These are phyloP conservation scores for Arenaria interpres DNA, from an alignment of 2,113 vertebrate genomes.

Conservation along the genomic window DNA sequence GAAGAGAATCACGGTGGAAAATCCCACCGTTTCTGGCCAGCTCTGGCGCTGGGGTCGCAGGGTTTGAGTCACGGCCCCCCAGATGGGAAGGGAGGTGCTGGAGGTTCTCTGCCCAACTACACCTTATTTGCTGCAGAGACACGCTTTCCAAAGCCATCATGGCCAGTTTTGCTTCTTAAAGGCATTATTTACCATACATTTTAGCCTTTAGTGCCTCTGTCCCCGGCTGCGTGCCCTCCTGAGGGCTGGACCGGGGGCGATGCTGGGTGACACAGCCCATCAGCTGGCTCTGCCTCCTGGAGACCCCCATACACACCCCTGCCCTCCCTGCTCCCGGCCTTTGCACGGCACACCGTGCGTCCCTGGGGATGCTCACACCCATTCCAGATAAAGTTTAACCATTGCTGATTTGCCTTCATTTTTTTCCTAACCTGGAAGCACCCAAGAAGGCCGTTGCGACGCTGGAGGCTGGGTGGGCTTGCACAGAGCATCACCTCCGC, in stretches of 20 bases:
- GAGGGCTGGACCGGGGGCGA: accelerated
- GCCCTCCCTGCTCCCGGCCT: not conserved
- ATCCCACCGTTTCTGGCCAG: not conserved
- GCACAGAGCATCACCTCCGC: not conserved
- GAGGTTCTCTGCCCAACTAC: not conserved
- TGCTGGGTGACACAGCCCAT: not conserved
- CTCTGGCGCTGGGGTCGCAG: not conserved
- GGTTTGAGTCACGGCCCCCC: accelerated
- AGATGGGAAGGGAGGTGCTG: not conserved
- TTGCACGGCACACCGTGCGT: accelerated
- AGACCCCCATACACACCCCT: accelerated
- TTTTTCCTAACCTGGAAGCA: not conserved
- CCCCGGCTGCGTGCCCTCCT: accelerated
- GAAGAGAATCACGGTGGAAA: accelerated
- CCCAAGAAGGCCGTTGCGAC: not conserved
- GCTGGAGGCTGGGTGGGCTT: not conserved
- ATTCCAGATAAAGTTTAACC: not conserved
- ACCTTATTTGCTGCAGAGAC: not conserved
- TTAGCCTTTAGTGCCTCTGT: not conserved
- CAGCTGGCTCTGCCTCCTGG: not conserved
- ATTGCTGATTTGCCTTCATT: not conserved
- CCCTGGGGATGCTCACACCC: not conserved
- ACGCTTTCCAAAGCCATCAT: not conserved
- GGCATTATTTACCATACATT: not conserved
- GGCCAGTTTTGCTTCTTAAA: not conserved